phyloP scores from a whole-genome alignment of 2,888 invertebrate species.

The Leucoma salicis region DNA sequence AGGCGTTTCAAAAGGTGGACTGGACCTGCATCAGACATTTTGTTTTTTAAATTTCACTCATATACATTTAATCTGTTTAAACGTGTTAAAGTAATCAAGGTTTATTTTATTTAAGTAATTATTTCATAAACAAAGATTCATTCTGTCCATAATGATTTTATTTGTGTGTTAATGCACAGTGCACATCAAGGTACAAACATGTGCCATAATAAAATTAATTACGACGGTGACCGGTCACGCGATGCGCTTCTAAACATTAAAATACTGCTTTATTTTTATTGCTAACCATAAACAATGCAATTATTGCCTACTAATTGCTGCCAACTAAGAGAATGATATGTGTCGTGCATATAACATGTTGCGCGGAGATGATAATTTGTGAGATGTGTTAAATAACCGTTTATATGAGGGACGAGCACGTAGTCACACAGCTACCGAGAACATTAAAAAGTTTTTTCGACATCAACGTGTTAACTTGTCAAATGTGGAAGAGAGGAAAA shows the following conservation, averaged over 20 bases:
- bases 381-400: constrained; percentile 43
- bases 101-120: no score
- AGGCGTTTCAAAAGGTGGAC: no score
- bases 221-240: constrained; percentile 44
- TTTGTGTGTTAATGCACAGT: constrained; percentile 47
- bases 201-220: constrained; percentile 43
- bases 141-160: constrained; percentile 51
- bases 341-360: constrained; percentile 35
- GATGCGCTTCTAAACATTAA: constrained; percentile 33
- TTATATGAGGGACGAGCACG: constrained; percentile 47
- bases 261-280: constrained; percentile 36
- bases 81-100: no score
- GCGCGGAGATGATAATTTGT: constrained; percentile 39
- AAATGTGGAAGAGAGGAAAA: constrained; percentile 53
- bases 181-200: constrained; percentile 33
- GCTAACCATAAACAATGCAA: constrained; percentile 36
- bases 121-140: constrained; percentile 40
- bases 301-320: constrained; percentile 43
- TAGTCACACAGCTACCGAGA: constrained; percentile 38
- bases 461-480: constrained; percentile 62
- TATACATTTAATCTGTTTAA: no score
- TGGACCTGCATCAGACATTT: no score
- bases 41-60: no score
- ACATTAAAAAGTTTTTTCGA: constrained; percentile 49
- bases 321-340: constrained; percentile 28